Conservation (phyloP, 37 sponge, comb jelly and placozoan genomes). For the Diacarnus erythraeanus region DNA sequence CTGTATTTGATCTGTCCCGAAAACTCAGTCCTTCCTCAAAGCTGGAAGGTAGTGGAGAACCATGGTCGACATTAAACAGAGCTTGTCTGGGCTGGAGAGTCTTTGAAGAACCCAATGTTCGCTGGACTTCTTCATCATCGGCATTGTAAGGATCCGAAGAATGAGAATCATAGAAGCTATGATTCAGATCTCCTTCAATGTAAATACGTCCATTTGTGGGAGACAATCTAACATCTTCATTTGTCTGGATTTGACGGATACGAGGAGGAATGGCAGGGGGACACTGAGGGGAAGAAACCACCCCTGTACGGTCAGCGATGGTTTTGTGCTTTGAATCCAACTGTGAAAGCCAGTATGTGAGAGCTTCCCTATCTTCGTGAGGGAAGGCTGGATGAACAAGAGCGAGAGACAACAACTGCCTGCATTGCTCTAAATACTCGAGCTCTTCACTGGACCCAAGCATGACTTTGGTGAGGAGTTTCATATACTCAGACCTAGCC, state of each 20-base stretch:
- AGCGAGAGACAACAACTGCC: constrained; percentile 87
- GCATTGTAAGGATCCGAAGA: background rate
- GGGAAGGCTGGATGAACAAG: constrained; percentile 94
- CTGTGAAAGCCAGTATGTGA: constrained; percentile 73
- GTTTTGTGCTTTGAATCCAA: constrained; percentile 69
- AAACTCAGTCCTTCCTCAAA: background rate
- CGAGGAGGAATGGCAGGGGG: constrained; percentile 17
- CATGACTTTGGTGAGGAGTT: constrained; percentile 81
- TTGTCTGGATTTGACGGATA: constrained; percentile 16
- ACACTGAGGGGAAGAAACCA: background rate
- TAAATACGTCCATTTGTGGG: constrained; percentile 10
- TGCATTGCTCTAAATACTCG: constrained; percentile 78
- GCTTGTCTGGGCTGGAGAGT: background rate
- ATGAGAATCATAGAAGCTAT: background rate
- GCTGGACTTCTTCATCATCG: constrained; percentile 6
- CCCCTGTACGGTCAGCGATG: background rate
- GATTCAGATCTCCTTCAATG: constrained; percentile 16
- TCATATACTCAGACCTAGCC: constrained; percentile 83
- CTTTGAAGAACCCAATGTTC: background rate
- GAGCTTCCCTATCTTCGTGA: constrained; percentile 69
- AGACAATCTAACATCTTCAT: background rate
- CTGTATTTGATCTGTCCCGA: background rate
- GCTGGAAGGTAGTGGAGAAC: background rate
- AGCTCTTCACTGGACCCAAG: constrained; percentile 65
- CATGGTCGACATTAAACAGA: background rate